Conservation (phyloP, 2,113 vertebrate species). For the Serilophus lunatus region DNA sequence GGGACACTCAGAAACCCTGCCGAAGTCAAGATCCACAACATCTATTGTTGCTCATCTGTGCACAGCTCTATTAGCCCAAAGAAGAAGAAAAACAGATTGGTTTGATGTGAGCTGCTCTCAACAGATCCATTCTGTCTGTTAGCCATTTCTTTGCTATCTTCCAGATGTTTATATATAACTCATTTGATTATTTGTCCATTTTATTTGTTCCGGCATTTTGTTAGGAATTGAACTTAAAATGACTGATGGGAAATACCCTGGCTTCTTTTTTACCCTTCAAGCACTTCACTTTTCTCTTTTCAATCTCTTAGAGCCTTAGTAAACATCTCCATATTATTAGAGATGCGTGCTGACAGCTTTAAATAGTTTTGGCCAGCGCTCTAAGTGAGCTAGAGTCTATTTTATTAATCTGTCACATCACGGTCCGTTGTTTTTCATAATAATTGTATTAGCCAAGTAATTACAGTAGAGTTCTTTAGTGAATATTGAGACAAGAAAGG, state of each 20-base stretch:
- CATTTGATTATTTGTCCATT: neutral
- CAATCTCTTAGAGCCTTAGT: neutral
- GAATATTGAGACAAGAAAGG: neutral
- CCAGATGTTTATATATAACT: neutral
- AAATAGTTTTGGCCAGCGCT: neutral
- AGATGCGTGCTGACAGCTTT: neutral
- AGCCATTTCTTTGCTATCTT: neutral
- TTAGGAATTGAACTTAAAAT: neutral
- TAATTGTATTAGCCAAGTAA: neutral
- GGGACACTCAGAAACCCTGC: neutral
- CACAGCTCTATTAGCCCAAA: neutral
- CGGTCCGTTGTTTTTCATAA: neutral
- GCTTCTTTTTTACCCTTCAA: neutral
- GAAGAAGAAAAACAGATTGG: neutral
- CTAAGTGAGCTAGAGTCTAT: neutral
- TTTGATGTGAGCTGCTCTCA: neutral
- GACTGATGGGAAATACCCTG: neutral
- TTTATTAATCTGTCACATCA: neutral
- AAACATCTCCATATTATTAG: neutral
- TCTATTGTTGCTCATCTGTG: neutral
- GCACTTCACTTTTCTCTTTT: neutral
- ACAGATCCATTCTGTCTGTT: neutral
- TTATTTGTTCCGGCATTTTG: neutral
- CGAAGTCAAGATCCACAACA: neutral
- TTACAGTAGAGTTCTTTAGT: neutral